Percentiles rank a stretch among this genome's conserved stretches.
Evolutionary conservation across 1,140 invertebrate species (phyloP).

Genomic region (Plodia interpunctella): DNA sequence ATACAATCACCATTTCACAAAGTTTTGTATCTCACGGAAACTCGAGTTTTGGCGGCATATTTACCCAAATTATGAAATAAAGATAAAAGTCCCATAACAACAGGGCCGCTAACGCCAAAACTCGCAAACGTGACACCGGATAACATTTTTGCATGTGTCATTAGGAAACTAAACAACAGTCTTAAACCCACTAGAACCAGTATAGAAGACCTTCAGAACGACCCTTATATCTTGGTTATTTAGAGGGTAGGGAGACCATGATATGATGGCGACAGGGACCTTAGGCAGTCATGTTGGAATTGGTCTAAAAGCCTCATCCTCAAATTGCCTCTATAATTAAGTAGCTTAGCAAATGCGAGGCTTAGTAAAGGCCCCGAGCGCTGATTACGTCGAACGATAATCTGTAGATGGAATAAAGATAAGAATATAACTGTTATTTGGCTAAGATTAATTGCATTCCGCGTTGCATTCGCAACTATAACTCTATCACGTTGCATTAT

Average conservation of each 20-base stretch:
- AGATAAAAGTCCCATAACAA: slow-evolving; percentile 5
- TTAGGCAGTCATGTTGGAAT: slow-evolving; percentile 24
- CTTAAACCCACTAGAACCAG: slow-evolving; percentile 1
- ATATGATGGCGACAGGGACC: neutral
- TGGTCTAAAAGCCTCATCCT: slow-evolving; percentile 30
- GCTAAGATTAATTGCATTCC: neutral
- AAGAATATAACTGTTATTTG: neutral
- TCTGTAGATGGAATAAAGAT: neutral
- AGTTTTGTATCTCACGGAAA: too few species aligned
- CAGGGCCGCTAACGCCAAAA: neutral
- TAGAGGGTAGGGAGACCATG: too few species aligned
- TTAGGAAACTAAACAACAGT: slow-evolving; percentile 8
- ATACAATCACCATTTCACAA: too few species aligned
- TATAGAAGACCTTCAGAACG: neutral
- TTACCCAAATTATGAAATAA: neutral
- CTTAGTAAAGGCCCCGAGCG: slow-evolving; percentile 13
- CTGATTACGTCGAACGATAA: slow-evolving; percentile 13
- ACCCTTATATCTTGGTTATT: too few species aligned
- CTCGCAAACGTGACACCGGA: slow-evolving; percentile 3
- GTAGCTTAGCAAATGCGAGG: slow-evolving; percentile 28
- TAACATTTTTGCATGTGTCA: slow-evolving; percentile 6
- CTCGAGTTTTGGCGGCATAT: neutral
- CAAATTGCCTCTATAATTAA: slow-evolving; percentile 40
- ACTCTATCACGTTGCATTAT: too few species aligned
- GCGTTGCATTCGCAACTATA: too few species aligned